phyloP scores from a whole-genome alignment of 2,797 vertebrate species.

The Benthosema pterotum region DNA sequence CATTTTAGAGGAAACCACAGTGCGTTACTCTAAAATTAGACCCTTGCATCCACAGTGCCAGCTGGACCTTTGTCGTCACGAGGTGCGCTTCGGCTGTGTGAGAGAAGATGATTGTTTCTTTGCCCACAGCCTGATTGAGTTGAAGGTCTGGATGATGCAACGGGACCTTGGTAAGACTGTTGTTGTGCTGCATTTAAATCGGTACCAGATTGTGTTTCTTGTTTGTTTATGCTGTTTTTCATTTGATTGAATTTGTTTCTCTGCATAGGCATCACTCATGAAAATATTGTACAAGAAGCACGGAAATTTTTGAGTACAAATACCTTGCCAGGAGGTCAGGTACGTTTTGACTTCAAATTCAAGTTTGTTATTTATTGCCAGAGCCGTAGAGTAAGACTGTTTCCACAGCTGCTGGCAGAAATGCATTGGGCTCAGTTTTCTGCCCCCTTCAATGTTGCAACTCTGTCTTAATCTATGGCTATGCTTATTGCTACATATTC shows the following conservation, averaged over 20 bases:
- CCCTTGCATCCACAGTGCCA: constrained; percentile 82
- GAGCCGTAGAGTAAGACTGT: too few relatives aligned
- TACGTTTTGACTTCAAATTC: constrained; percentile 53
- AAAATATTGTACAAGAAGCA: constrained; percentile 91
- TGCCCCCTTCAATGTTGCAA: too few relatives aligned
- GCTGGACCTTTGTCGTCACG: constrained; percentile 94
- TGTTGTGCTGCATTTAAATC: neutral
- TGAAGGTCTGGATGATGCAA: constrained; percentile 98
- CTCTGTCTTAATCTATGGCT: too few relatives aligned
- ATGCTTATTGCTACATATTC: neutral
- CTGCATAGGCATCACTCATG: constrained; percentile 86
- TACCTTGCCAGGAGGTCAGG: constrained; percentile 84
- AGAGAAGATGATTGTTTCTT: constrained; percentile 95
- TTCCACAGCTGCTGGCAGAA: too few relatives aligned
- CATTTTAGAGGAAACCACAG: constrained; percentile 89
- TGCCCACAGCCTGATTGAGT: constrained; percentile 94
- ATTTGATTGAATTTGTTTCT: constrained; percentile 2
- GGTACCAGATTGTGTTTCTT: too few relatives aligned
- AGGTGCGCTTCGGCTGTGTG: constrained; percentile 93
- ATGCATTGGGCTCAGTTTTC: too few relatives aligned
- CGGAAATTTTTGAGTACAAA: constrained; percentile 88
- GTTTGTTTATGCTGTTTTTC: too few relatives aligned
- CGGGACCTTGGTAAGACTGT: constrained; percentile 83
- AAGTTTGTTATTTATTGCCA: neutral
- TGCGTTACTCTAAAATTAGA: constrained; percentile 94